Evolutionary conservation across 2,797 vertebrate genomes (phyloP).

Genomic region (Erithacus rubecula): DNA sequence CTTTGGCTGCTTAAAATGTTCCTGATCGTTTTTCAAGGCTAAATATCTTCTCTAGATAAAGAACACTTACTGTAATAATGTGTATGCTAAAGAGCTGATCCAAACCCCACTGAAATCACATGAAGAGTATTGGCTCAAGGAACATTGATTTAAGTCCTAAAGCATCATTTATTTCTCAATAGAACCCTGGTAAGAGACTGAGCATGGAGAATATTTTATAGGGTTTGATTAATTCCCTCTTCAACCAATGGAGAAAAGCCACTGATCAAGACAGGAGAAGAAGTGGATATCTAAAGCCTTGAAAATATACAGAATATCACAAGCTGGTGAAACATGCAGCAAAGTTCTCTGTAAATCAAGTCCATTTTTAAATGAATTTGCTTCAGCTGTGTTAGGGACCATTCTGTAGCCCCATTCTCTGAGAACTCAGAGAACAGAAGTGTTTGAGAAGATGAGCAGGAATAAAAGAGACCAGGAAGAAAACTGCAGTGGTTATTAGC

Average conservation of each 20-base stretch:
- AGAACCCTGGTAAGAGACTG: constrained; percentile 12
- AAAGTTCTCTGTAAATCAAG: not conserved
- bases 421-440: not conserved
- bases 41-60: constrained; percentile 42
- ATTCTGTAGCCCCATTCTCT: not conserved
- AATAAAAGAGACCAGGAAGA: not conserved
- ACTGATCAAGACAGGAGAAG: not conserved
- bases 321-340: not conserved
- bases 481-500: not conserved
- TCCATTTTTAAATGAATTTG: not conserved
- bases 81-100: constrained; percentile 2
- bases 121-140: not conserved
- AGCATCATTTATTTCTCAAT: constrained; percentile 34
- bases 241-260: not conserved
- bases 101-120: not conserved
- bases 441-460: not conserved
- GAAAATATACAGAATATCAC: not conserved
- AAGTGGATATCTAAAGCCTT: not conserved
- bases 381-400: not conserved
- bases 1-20: constrained; percentile 44
- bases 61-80: not conserved
- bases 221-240: constrained; percentile 25
- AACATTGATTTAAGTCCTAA: constrained; percentile 41
- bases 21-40: constrained; percentile 24
- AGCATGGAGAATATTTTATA: not conserved